Conservation (phyloP, 35 echinoderm and acorn worm species). For the Heliocidaris tuberculata region DNA sequence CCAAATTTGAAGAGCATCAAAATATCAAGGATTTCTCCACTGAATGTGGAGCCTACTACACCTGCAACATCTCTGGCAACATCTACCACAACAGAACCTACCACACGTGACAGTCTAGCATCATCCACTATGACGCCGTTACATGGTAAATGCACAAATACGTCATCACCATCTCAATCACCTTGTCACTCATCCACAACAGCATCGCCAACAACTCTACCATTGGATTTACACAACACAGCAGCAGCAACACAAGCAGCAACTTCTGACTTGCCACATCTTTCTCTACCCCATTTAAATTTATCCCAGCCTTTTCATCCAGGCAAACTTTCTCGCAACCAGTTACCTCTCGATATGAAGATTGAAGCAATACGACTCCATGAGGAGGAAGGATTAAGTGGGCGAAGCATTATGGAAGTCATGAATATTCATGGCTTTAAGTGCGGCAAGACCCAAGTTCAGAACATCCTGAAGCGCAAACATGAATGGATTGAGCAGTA, state of each 20-base stretch:
- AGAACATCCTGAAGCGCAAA: conserved; percentile 50
- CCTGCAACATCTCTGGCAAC: not conserved
- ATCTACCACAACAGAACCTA: not conserved
- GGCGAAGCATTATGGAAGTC: not conserved
- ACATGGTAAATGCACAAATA: not conserved
- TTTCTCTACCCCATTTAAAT: not conserved
- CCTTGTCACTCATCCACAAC: not conserved
- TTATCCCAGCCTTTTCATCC: not conserved
- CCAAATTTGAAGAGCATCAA: not conserved
- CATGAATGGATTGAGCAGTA: conserved; percentile 36
- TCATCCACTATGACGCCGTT: not conserved
- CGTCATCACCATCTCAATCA: not conserved
- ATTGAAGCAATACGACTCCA: conserved; percentile 43
- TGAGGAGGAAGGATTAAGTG: conserved; percentile 34
- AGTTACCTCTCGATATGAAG: conserved; percentile 44
- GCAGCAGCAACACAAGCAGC: too few species aligned
- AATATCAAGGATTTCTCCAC: not conserved
- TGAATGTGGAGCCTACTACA: not conserved
- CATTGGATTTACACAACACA: not conserved
- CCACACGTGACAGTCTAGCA: not conserved
- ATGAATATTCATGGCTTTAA: not conserved
- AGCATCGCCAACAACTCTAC: not conserved
- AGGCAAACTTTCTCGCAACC: conserved; percentile 19
- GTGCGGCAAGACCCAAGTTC: conserved; percentile 50
- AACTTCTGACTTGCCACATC: not conserved